Evolutionary conservation across 2,113 vertebrate genomes (phyloP).

Genomic region (Egretta garzetta): DNA sequence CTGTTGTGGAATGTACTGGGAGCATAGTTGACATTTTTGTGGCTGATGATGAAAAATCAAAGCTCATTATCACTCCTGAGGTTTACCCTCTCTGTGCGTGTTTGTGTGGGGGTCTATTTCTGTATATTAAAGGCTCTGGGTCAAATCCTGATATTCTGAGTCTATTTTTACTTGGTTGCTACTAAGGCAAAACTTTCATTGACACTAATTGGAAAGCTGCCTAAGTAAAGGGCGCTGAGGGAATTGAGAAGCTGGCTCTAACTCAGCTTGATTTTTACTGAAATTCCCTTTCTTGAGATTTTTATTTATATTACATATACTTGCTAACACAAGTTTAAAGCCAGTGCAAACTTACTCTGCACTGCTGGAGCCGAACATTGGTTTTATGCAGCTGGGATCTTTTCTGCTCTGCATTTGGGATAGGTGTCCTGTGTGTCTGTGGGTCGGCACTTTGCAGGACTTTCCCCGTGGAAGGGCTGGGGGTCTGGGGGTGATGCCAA

Average conservation of each 20-base stretch:
- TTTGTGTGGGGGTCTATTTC: not conserved
- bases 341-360: not conserved
- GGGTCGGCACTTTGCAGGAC: not conserved
- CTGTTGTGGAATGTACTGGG: slow-evolving; percentile 2
- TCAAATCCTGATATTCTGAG: not conserved
- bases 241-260: not conserved
- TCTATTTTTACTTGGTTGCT: slow-evolving; percentile 46
- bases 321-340: not conserved
- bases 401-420: not conserved
- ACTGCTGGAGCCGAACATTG: not conserved
- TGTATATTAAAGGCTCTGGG: not conserved
- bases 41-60: slow-evolving; percentile 52
- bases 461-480: not conserved
- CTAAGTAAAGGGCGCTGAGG: not conserved
- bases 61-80: slow-evolving; percentile 10
- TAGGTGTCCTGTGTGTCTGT: not conserved
- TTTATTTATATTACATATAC: not conserved
- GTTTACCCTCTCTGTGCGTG: not conserved
- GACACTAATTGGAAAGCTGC: slow-evolving; percentile 39
- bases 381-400: not conserved
- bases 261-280: not conserved
- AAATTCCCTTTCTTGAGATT: not conserved
- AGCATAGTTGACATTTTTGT: slow-evolving; percentile 33
- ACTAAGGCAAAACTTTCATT: slow-evolving; percentile 33
- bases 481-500: not conserved